Conservation (phyloP, 2,888 invertebrate species). For the Eutolmus rufibarbis region DNA sequence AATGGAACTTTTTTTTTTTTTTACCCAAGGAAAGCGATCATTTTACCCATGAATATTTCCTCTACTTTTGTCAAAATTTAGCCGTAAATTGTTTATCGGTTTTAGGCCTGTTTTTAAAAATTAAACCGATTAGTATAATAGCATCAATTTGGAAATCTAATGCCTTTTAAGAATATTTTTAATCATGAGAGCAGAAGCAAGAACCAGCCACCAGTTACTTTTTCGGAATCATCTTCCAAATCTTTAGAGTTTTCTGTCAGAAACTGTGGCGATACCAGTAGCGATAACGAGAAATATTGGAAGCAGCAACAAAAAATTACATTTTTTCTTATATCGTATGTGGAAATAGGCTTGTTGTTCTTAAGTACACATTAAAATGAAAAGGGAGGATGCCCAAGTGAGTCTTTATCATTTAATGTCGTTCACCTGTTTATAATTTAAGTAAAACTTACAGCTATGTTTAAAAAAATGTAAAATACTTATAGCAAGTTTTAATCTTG, state of each 20-base stretch:
- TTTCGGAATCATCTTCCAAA: background rate
- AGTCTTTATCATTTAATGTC: background rate
- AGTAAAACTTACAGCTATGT: background rate
- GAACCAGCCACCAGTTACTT: background rate
- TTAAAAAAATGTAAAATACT: background rate
- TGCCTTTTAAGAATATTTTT: background rate
- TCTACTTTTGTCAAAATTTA: background rate
- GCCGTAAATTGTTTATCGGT: background rate
- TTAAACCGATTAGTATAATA: background rate
- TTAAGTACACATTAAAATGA: background rate
- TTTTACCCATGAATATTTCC: background rate
- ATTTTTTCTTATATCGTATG: slow-evolving; percentile 19
- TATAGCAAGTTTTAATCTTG: slow-evolving; percentile 36
- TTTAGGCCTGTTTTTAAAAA: background rate
- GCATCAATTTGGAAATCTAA: background rate
- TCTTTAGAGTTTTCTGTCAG: background rate
- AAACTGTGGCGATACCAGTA: background rate
- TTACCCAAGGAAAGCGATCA: background rate
- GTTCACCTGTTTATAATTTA: background rate
- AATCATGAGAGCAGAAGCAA: background rate
- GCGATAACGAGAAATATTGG: background rate
- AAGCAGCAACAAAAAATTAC: slow-evolving; percentile 7
- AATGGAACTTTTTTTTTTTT: background rate
- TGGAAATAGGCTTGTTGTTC: slow-evolving; percentile 23
- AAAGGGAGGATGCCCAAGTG: background rate